Evolutionary conservation across 2,888 invertebrate genomes (phyloP).

Genomic region (Idaea straminata): DNA sequence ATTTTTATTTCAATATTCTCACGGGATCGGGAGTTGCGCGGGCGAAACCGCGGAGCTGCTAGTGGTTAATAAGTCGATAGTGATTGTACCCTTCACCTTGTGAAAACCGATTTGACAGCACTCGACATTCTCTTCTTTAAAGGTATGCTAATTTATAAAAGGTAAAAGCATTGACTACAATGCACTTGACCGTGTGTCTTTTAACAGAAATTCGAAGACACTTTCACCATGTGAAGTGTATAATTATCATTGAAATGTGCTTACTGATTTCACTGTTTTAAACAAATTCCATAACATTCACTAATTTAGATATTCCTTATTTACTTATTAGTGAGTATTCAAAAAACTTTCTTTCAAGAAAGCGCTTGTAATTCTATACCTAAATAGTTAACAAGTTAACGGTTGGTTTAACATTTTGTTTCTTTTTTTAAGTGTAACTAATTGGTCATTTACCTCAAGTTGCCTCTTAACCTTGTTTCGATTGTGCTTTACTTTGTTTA

Average conservation of each 20-base stretch:
- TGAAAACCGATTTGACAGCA: background rate
- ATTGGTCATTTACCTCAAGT: background rate
- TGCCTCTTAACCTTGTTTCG: background rate
- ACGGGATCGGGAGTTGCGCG: too few relatives aligned
- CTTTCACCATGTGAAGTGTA: slow-evolving; percentile 15
- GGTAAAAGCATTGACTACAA: slow-evolving; percentile 10
- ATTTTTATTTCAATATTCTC: too few relatives aligned
- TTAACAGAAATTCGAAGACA: slow-evolving; percentile 4
- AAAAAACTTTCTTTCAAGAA: slow-evolving; percentile 7
- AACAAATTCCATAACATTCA: slow-evolving; percentile 9
- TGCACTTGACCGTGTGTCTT: slow-evolving; percentile 16
- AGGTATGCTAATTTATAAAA: slow-evolving; percentile 8
- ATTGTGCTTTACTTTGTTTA: background rate
- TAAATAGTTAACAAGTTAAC: background rate
- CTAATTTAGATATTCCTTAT: background rate
- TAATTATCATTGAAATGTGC: slow-evolving; percentile 25
- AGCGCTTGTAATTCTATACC: slow-evolving; percentile 4
- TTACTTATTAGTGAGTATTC: background rate
- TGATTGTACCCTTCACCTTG: background rate
- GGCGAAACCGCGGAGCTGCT: background rate
- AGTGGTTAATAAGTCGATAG: background rate
- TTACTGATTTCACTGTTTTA: slow-evolving; percentile 27
- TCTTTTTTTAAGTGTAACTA: background rate
- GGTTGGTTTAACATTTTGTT: background rate
- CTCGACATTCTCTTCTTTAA: slow-evolving; percentile 1